phyloP scores from a whole-genome alignment of 2,113 vertebrate species.

The Corydoras maculifer region DNA sequence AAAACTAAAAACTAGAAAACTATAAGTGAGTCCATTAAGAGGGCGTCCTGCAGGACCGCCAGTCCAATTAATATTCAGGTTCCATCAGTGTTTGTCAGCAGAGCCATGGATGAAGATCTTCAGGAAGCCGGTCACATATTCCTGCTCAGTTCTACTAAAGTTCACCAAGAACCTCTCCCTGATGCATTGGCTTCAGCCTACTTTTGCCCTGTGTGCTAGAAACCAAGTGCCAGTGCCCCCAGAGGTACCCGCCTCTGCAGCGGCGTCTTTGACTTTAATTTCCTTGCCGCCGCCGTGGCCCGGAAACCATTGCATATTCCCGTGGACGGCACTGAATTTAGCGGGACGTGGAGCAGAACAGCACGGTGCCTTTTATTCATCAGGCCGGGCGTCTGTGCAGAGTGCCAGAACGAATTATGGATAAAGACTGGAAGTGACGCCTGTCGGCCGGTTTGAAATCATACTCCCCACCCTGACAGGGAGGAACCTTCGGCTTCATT shows the following conservation, averaged over 20 bases:
- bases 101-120: too few species aligned
- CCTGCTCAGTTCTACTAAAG: background rate
- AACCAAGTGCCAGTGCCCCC: conserved; percentile 10
- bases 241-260: conserved; percentile 12
- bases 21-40: too few species aligned
- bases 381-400: conserved; percentile 23
- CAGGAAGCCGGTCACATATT: too few species aligned
- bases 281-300: conserved; percentile 10
- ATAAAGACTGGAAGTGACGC: conserved; percentile 44
- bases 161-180: background rate
- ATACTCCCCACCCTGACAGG: conserved; percentile 37
- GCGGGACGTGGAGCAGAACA: conserved; percentile 44
- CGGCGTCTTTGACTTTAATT: conserved; percentile 25
- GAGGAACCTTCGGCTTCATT: conserved; percentile 36
- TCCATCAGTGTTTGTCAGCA: too few species aligned
- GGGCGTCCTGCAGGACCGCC: too few species aligned
- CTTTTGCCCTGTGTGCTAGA: conserved; percentile 2
- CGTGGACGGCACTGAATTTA: conserved; percentile 33
- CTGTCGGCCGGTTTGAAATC: conserved; percentile 44
- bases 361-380: conserved; percentile 42
- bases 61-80: too few species aligned
- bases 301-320: conserved; percentile 42
- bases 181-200: background rate
- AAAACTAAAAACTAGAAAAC: too few species aligned
- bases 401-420: conserved; percentile 35